Percentiles rank a stretch among this genome's conserved stretches.
Evolutionary conservation across 2,113 vertebrate species (phyloP).

Genomic region (Carassius gibelio): DNA sequence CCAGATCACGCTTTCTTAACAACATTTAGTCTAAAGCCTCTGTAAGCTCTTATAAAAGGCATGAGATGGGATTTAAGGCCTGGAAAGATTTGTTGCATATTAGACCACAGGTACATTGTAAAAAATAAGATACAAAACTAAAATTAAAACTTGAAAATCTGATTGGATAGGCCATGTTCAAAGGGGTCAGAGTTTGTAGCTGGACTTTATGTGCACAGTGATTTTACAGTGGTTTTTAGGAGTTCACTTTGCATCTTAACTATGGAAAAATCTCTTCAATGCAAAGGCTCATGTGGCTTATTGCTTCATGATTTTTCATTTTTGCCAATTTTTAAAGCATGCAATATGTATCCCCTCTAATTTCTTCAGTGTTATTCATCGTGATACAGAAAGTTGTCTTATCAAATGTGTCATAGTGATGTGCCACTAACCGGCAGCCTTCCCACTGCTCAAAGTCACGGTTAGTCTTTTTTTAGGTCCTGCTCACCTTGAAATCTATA

Average conservation of each 20-base stretch:
- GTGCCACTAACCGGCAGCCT: constrained; percentile 17
- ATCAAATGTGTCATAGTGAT: constrained; percentile 27
- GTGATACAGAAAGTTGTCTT: constrained; percentile 24
- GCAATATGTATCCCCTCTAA: background rate
- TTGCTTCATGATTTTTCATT: too few relatives aligned
- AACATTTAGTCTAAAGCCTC: constrained; percentile 14
- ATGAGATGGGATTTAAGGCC: constrained; percentile 14
- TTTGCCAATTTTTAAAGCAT: background rate
- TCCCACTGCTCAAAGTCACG: constrained; percentile 42
- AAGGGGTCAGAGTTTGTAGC: background rate
- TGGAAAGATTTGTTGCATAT: background rate
- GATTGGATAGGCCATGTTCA: background rate
- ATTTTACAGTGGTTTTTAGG: background rate
- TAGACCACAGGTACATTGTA: background rate
- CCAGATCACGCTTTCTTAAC: constrained; percentile 15
- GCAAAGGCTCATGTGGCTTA: background rate
- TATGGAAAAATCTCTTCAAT: background rate
- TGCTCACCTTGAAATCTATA: constrained; percentile 48
- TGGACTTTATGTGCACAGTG: background rate
- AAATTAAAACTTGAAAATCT: background rate
- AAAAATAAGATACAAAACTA: background rate
- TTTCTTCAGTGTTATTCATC: background rate
- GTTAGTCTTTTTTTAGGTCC: constrained; percentile 47
- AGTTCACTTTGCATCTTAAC: background rate
- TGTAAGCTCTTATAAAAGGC: constrained; percentile 11